Percentiles rank a stretch among this genome's conserved stretches.
These are phyloP conservation scores for Candoia aspera DNA, from an alignment of 2,113 vertebrate species.

Conservation along the genomic window DNA sequence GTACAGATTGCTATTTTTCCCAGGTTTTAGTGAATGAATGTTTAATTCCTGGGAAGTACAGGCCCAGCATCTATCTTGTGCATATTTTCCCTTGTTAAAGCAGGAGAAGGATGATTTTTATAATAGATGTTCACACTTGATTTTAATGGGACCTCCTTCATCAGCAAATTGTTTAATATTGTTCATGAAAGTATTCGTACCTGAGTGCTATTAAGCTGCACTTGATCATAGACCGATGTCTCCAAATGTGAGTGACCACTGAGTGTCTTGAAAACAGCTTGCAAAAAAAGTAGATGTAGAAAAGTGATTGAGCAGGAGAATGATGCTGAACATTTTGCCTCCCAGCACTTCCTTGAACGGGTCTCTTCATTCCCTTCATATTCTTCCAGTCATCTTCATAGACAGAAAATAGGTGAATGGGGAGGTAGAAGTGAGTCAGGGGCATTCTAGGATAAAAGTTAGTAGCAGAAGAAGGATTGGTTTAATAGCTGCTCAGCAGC, in stretches of 20 bases:
- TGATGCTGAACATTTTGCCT: not conserved
- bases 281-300: not conserved
- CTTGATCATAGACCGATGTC: not conserved
- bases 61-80: not conserved
- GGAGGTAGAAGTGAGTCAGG: not conserved
- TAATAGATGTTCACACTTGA: not conserved
- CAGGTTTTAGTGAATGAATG: accelerated
- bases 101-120: not conserved
- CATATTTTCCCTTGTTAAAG: not conserved
- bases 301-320: not conserved
- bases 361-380: not conserved
- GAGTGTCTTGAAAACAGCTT: not conserved
- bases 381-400: not conserved
- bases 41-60: not conserved
- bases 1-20: slow-evolving; percentile 55
- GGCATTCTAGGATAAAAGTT: not conserved
- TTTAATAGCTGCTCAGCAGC: not conserved
- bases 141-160: not conserved
- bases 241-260: not conserved
- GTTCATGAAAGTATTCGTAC: not conserved
- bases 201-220: not conserved
- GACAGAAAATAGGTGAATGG: not conserved
- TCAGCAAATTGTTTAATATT: not conserved
- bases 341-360: not conserved
- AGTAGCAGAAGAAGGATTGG: not conserved